Evolutionary conservation across 2,888 invertebrate species (phyloP), one percentile per base, ranked within the genome.

Genomic region (Liodrosophila aerea): DNA sequence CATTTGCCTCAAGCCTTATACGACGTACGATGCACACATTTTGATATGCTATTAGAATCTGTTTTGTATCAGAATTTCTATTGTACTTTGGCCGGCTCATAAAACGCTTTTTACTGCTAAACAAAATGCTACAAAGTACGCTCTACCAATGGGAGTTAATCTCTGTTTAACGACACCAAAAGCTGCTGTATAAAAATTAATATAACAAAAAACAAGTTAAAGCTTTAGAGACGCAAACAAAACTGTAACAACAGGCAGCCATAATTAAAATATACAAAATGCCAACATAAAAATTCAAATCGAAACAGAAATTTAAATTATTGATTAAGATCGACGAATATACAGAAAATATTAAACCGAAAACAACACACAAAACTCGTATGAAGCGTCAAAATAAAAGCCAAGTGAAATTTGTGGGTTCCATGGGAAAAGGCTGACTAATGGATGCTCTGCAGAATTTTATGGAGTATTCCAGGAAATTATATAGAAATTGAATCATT

Each of bases 241-340:
- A 59, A 63, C 64, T 61, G 50, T 63, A 66, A 30, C 57, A 51
- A 57, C 50, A 60, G 39, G 63, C 67, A 67, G 73, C 53, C 51
- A 49, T 65, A 64, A 70, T 76, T 68, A 64, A 82, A 76, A 58
- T 64, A 56, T 58, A 59, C 57, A 64, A 73, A 70, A 73, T 58
- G 64, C 67, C 31, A 66, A 47, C 39, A 72, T 80, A 71, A 83
- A 78, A 80, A 83, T 80, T 76, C 76, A 80, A 83, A 83, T 80
- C 22, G 22, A 78, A 64, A 33, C 63, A 16, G 67, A 83, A 83
- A 80, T 85, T 84, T 84, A 81, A 84, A 81, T 81, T 81, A 81
- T 81, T 84, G 77, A 81, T 81, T 81, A 82, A 84, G 80, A 80
- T 81, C 77, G 67, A 64, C 72, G 72, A 52, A 77, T 22, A 22